These are phyloP conservation scores for Redunca redunca DNA, from an alignment of 2,113 vertebrate species.

Conservation along the genomic window DNA sequence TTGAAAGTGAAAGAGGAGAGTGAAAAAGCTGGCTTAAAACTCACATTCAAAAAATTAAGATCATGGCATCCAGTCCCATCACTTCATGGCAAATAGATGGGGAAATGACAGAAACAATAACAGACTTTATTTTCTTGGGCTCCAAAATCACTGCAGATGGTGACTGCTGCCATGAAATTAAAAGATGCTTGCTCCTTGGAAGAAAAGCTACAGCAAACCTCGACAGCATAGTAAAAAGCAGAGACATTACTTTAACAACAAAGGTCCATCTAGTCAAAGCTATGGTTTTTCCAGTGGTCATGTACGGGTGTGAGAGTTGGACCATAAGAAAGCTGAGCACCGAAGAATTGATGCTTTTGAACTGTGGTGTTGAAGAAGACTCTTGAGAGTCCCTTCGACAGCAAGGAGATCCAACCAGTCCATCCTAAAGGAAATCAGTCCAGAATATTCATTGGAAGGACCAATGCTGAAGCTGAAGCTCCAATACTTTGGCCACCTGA, in stretches of 20 bases:
- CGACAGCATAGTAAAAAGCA: not conserved
- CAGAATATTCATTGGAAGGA: not conserved
- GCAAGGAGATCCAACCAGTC: not conserved
- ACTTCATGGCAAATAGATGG: not conserved
- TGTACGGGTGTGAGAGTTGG: not conserved
- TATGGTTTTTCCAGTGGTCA: not conserved
- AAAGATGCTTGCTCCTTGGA: not conserved
- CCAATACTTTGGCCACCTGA: not conserved
- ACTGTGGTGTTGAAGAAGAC: not conserved
- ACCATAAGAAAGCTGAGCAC: not conserved
- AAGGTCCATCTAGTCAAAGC: not conserved
- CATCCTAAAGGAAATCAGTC: not conserved
- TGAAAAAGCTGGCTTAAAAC: not conserved
- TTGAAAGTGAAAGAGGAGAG: not conserved
- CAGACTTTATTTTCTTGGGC: not conserved
- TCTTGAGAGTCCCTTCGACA: not conserved
- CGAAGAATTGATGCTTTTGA: not conserved
- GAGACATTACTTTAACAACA: not conserved
- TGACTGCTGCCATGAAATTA: not conserved
- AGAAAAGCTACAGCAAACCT: not conserved
- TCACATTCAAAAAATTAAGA: not conserved
- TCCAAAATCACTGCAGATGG: not conserved
- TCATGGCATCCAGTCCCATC: not conserved
- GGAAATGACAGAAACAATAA: not conserved
- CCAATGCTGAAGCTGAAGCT: not conserved